Evolutionary conservation across 53 echinoderm and acorn worm genomes (phyloP).

Genomic region (Holothuria scabra): DNA sequence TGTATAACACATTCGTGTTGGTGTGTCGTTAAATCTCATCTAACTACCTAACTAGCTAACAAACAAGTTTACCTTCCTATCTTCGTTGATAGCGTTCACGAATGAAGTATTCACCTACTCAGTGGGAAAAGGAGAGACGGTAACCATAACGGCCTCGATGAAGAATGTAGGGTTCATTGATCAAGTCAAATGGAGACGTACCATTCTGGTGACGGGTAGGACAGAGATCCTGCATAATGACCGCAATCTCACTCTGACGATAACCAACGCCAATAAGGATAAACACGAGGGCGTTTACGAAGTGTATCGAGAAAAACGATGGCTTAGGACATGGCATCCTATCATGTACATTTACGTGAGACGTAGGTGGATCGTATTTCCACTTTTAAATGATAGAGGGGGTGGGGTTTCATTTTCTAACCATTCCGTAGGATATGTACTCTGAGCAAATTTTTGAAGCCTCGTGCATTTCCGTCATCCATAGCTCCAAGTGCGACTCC

Average conservation of each 20-base stretch:
- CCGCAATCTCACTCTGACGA: not conserved
- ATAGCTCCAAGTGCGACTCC: too few relatives aligned
- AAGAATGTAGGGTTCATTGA: not conserved
- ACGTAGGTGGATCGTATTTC: conserved; percentile 1
- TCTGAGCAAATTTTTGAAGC: too few relatives aligned
- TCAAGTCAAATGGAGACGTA: not conserved
- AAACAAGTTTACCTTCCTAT: too few relatives aligned
- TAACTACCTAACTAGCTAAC: too few relatives aligned
- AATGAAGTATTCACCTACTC: conserved; percentile 13
- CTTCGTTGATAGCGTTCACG: conserved; percentile 2
- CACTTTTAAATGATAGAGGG: too few relatives aligned
- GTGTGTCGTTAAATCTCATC: too few relatives aligned
- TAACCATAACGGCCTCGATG: not conserved
- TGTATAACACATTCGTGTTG: too few relatives aligned
- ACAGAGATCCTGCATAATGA: not conserved
- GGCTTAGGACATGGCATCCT: conserved; percentile 26
- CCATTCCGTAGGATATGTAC: too few relatives aligned
- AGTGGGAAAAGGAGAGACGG: not conserved
- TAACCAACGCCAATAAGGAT: not conserved
- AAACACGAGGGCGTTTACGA: conserved; percentile 20
- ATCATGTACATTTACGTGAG: conserved; percentile 32
- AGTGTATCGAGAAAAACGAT: not conserved
- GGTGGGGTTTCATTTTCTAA: too few relatives aligned
- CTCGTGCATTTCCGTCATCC: too few relatives aligned
- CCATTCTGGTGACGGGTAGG: not conserved